Base-by-base conservation (phyloP, 1,140 invertebrate genomes). In the Drosophila pruinosa region DNA sequence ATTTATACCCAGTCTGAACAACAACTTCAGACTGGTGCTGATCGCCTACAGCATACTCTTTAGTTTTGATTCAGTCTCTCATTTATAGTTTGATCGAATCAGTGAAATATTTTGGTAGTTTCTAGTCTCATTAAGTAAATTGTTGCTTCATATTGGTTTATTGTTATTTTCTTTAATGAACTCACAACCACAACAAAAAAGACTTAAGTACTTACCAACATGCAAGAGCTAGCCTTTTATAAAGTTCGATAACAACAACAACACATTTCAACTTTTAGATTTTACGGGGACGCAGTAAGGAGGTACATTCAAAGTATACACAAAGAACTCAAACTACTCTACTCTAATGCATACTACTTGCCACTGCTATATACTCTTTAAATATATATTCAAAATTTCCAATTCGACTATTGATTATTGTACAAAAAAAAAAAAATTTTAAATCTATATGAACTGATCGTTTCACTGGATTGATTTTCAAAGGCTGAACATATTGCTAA, bases 271-370 rank as follows among this genome's bases (percentile, higher is more conserved):
- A 88, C 82, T 88, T 78, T 88, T 89, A 91, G 89, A 89, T 83
- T 78, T 90, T 90, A 89, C 89, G 89, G 89, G 89, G 89, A 91
- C 89, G 89, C 89, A 91, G 89, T 90, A 91, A 90, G 89, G 89
- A 91, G 89, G 89, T 91, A 91, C 79, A 90, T 88, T 78, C 75
- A 78, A 85, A 88, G 78, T 88, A 88, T 88, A 88, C 82, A 86
- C 82, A 86, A 81, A 78, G 67, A 86, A 86, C 82, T 86, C 82
- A 86, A 86, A 56, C 65, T 86, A 88, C 82, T 88, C 77, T 86
- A 82, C 78, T 85, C 81, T 79, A 86, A 80, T 85, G 73, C 81
- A 81, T 81, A 78, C 41, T 72, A 68, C 61, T 73, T 86, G 64
- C 80, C 72, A 86, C 69, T 81, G 81, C 81, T 80, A 47, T 50